phyloP scores from a whole-genome alignment of 2,797 vertebrate species.

The Galagoides demidoff region DNA sequence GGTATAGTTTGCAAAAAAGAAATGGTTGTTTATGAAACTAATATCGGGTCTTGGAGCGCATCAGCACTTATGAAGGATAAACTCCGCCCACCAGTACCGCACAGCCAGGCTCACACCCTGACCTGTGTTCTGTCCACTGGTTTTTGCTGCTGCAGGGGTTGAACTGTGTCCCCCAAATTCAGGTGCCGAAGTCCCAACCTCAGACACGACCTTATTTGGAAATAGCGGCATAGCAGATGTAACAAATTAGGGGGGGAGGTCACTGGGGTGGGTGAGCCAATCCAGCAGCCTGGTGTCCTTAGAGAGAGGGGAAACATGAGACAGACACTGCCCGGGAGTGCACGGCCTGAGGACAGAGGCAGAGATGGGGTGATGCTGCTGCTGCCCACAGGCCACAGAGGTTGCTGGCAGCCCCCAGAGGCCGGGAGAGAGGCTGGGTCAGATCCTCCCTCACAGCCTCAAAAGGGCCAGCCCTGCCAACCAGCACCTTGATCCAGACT shows the following conservation, averaged over 20 bases:
- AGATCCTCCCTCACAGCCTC: fast-evolving
- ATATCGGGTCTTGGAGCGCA: constrained; percentile 6
- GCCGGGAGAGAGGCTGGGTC: background rate
- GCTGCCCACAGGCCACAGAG: fast-evolving
- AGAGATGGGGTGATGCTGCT: fast-evolving
- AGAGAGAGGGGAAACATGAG: background rate
- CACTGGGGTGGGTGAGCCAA: fast-evolving
- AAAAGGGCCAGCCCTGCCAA: fast-evolving
- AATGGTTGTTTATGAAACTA: constrained; percentile 67
- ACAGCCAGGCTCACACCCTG: fast-evolving
- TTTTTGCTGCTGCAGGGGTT: background rate
- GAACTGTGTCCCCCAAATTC: background rate
- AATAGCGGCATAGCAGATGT: fast-evolving
- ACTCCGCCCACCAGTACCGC: constrained; percentile 11
- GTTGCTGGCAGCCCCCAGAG: fast-evolving
- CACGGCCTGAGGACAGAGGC: fast-evolving
- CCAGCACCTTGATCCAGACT: background rate
- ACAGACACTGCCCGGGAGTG: fast-evolving
- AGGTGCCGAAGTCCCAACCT: fast-evolving
- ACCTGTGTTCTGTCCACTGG: fast-evolving
- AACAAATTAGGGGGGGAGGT: background rate
- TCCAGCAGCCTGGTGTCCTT: fast-evolving
- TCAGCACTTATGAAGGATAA: constrained; percentile 74
- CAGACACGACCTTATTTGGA: background rate
- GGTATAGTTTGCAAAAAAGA: constrained; percentile 67